Evolutionary conservation across 2,113 vertebrate species (phyloP).

Genomic region (Cygnus atratus): DNA sequence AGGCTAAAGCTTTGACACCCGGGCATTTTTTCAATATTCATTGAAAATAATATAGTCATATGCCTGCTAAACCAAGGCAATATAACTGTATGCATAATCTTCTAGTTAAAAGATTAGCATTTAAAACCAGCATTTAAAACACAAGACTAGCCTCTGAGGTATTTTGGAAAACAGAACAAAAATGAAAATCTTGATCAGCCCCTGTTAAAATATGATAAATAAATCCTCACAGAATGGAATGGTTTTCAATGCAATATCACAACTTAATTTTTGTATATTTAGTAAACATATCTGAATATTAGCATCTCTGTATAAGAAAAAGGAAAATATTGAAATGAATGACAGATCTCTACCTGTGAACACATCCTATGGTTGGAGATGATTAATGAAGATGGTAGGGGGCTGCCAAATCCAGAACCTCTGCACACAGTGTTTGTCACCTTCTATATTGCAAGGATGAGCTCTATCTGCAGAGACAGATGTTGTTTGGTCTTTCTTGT

Average conservation of each 20-base stretch:
- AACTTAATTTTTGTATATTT: neutral
- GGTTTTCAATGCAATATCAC: neutral
- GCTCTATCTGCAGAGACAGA: neutral
- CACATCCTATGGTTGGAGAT: neutral
- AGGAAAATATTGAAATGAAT: neutral
- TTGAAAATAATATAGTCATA: neutral
- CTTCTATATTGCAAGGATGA: neutral
- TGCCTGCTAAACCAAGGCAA: neutral
- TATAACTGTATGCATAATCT: neutral
- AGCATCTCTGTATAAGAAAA: neutral
- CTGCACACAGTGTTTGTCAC: neutral
- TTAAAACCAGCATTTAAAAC: neutral
- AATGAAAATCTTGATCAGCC: neutral
- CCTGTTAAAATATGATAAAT: neutral
- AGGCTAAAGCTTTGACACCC: neutral
- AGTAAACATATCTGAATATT: neutral
- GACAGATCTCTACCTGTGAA: neutral
- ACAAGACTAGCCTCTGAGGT: neutral
- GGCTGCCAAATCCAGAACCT: neutral
- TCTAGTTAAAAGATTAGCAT: neutral
- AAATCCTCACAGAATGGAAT: neutral
- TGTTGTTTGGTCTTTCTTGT: neutral
- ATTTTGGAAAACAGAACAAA: neutral
- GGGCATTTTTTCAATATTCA: slow-evolving; percentile 5
- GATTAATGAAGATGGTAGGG: neutral